Evolutionary conservation across 2,888 invertebrate species (phyloP).

Genomic region (Caenorhabditis drosophilae): DNA sequence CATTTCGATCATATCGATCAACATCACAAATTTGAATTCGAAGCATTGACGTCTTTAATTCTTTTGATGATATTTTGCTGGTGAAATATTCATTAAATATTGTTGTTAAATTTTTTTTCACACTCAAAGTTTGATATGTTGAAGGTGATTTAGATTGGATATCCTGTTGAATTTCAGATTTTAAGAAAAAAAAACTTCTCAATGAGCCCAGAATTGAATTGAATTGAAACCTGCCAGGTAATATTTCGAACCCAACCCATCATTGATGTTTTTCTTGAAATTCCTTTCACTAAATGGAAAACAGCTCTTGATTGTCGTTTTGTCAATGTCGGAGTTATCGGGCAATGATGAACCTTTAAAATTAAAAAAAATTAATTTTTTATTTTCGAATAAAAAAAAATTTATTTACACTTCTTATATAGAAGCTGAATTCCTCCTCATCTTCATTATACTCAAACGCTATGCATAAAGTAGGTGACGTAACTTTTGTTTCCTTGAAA

Average conservation of each 20-base stretch:
- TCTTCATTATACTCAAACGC: constrained; percentile 33
- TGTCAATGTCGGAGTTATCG: constrained; percentile 17
- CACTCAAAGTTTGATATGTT: constrained; percentile 40
- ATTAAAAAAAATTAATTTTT: neutral
- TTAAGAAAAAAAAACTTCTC: too few species aligned
- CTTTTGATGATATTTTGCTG: constrained; percentile 19
- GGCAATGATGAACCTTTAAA: constrained; percentile 19
- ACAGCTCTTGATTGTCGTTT: constrained; percentile 34
- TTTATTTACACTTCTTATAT: constrained; percentile 28
- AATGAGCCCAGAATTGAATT: too few species aligned
- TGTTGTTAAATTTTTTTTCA: constrained; percentile 29
- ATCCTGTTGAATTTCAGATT: constrained; percentile 16
- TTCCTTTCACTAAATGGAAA: constrained; percentile 33
- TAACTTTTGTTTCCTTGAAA: too few species aligned
- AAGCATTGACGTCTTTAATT: constrained; percentile 38
- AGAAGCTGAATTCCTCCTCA: constrained; percentile 29
- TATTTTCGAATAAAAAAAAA: neutral
- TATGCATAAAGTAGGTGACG: constrained; percentile 12
- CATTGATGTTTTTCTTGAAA: constrained; percentile 36
- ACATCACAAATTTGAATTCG: constrained; percentile 49
- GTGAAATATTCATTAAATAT: constrained; percentile 49
- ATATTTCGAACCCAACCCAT: constrained; percentile 40
- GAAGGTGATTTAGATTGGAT: constrained; percentile 28
- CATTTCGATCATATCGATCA: constrained; percentile 35
- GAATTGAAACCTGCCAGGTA: constrained; percentile 35